Evolutionary conservation across 1,140 invertebrate genomes (phyloP).

Genomic region (Drosophila pandora): DNA sequence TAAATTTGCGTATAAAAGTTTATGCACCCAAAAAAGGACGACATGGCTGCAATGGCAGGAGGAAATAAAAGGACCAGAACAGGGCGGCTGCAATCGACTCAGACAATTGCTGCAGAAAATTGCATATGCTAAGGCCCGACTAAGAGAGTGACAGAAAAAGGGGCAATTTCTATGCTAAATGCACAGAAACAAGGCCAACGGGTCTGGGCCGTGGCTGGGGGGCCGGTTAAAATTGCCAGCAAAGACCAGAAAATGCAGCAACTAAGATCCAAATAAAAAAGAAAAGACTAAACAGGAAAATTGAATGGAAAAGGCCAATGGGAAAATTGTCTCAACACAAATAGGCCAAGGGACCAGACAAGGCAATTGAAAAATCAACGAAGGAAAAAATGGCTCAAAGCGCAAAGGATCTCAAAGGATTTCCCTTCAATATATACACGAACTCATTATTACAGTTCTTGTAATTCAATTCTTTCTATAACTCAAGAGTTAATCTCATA

Average conservation of each 20-base stretch:
- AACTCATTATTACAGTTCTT: neutral
- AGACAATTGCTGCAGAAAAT: constrained; percentile 46
- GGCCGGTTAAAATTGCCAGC: constrained; percentile 13
- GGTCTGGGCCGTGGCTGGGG: constrained; percentile 2
- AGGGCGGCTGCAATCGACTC: constrained; percentile 3
- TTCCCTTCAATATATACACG: neutral
- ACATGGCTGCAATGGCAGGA: constrained; percentile 9
- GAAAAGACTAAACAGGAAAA: constrained; percentile 19
- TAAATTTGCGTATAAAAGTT: constrained; percentile 47
- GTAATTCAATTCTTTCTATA: neutral
- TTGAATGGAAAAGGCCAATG: constrained; percentile 19
- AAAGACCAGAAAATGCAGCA: constrained; percentile 36
- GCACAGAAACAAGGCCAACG: constrained; percentile 29
- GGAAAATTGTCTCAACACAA: constrained; percentile 24
- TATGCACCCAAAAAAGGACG: constrained; percentile 13
- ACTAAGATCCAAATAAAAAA: constrained; percentile 7
- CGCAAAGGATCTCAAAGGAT: neutral
- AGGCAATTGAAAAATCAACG: constrained; percentile 20
- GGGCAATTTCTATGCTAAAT: constrained; percentile 45
- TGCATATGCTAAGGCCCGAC: constrained; percentile 43
- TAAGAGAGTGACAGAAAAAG: constrained; percentile 22
- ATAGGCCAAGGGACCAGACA: constrained; percentile 43
- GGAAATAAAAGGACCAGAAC: constrained; percentile 6
- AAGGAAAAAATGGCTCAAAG: neutral
- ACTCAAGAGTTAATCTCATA: constrained; percentile 1